Percentiles rank a stretch among this genome's conserved stretches.
These are phyloP conservation scores for Macaria notata DNA, from an alignment of 2,888 invertebrate species.

Conservation along the genomic window DNA sequence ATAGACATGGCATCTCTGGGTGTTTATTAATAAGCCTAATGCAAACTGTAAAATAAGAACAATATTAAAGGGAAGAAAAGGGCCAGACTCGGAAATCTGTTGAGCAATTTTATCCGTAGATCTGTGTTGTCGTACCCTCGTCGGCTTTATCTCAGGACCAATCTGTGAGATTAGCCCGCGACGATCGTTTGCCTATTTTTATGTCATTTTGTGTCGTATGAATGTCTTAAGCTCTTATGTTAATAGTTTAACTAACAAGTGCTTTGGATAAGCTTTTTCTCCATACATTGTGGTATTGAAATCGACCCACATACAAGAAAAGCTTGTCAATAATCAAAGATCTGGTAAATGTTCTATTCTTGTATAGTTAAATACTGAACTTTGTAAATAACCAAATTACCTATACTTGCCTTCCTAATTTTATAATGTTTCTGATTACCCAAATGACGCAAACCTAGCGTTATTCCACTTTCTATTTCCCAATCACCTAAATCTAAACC, in stretches of 20 bases:
- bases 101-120: slow-evolving; percentile 40
- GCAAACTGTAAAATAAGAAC: too few species aligned
- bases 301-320: too few species aligned
- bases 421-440: not conserved
- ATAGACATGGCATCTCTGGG: too few species aligned
- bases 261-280: slow-evolving; percentile 24
- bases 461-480: slow-evolving; percentile 15
- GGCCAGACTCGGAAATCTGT: slow-evolving; percentile 5
- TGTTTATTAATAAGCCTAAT: too few species aligned
- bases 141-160: slow-evolving; percentile 41
- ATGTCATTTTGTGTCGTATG: slow-evolving; percentile 38
- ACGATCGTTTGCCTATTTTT: slow-evolving; percentile 44
- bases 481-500: slow-evolving; percentile 19
- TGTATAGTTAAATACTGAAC: too few species aligned
- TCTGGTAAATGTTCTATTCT: too few species aligned
- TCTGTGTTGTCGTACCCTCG: slow-evolving; percentile 46
- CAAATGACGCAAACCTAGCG: not conserved
- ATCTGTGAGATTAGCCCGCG: slow-evolving; percentile 41
- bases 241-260: slow-evolving; percentile 25
- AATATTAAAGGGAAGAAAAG: too few species aligned
- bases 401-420: too few species aligned
- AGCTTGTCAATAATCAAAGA: too few species aligned
- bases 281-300: too few species aligned
- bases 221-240: slow-evolving; percentile 23
- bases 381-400: too few species aligned